phyloP scores from a whole-genome alignment of 2,113 vertebrate species.

The Monopterus albus region DNA sequence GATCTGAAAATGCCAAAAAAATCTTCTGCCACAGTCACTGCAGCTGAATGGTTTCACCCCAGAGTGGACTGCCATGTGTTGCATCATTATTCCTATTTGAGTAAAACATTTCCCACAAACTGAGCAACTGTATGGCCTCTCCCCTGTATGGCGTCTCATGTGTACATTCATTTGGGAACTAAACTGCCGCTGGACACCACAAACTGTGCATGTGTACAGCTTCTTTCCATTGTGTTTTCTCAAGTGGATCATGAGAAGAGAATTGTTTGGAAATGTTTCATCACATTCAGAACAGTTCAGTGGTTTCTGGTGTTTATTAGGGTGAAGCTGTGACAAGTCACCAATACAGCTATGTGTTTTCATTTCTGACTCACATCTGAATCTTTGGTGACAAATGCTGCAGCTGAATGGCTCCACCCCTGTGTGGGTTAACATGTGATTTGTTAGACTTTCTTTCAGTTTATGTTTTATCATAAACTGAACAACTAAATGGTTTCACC shows the following conservation, averaged over 20 bases:
- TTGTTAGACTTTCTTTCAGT: not conserved
- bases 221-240: constrained; percentile 33
- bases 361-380: not conserved
- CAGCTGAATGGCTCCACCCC: constrained; percentile 11
- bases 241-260: constrained; percentile 6
- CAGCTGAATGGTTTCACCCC: constrained; percentile 13
- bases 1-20: constrained; percentile 25
- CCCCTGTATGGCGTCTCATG: constrained; percentile 30
- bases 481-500: constrained; percentile 14
- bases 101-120: constrained; percentile 27
- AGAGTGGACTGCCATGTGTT: constrained; percentile 16
- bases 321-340: not conserved
- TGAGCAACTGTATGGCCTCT: constrained; percentile 24
- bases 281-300: constrained; percentile 21
- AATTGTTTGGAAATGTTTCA: not conserved
- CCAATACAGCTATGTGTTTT: not conserved
- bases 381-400: not conserved
- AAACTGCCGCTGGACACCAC: not conserved
- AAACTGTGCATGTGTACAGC: constrained; percentile 14
- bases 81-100: constrained; percentile 2
- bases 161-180: constrained; percentile 18
- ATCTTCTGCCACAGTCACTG: constrained; percentile 1
- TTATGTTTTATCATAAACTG: no score
- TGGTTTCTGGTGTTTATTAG: not conserved
- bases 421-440: constrained; percentile 12